These are phyloP conservation scores for Monodelphis domestica DNA, from an alignment of 2,797 vertebrate species.

Conservation along the genomic window DNA sequence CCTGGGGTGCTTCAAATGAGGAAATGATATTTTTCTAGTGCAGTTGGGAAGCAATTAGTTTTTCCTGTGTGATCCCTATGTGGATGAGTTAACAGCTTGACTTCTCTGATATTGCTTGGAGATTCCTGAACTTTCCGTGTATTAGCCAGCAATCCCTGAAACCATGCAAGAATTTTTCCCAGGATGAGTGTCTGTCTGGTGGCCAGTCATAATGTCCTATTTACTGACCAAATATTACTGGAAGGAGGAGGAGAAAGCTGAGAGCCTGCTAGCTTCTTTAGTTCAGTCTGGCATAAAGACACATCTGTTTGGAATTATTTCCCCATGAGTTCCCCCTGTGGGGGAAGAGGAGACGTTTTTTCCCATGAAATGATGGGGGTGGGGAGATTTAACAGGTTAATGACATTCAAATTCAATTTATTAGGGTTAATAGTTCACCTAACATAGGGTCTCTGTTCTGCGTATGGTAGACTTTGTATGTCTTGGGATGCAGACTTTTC, in stretches of 20 bases:
- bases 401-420: constrained; percentile 23
- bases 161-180: not conserved
- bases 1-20: not conserved
- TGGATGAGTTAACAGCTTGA: not conserved
- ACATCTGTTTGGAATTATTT: constrained; percentile 25
- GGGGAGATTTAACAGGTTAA: constrained; percentile 6
- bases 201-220: constrained; percentile 1
- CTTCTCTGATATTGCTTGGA: constrained; percentile 15
- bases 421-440: constrained; percentile 2
- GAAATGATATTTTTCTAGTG: not conserved
- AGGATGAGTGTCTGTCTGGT: constrained; percentile 2
- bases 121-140: not conserved
- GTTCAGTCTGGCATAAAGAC: not conserved
- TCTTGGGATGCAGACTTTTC: constrained; percentile 30
- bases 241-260: not conserved
- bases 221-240: constrained; percentile 8
- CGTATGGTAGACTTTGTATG: not conserved
- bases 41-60: constrained; percentile 37
- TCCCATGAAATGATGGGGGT: not conserved
- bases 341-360: constrained; percentile 19
- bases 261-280: constrained; percentile 4
- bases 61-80: constrained; percentile 29
- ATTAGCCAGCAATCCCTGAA: not conserved
- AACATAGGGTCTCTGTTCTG: not conserved
- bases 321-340: constrained; percentile 6